Conservation (phyloP, 2,888 invertebrate species). For the Ditula angustiorana region DNA sequence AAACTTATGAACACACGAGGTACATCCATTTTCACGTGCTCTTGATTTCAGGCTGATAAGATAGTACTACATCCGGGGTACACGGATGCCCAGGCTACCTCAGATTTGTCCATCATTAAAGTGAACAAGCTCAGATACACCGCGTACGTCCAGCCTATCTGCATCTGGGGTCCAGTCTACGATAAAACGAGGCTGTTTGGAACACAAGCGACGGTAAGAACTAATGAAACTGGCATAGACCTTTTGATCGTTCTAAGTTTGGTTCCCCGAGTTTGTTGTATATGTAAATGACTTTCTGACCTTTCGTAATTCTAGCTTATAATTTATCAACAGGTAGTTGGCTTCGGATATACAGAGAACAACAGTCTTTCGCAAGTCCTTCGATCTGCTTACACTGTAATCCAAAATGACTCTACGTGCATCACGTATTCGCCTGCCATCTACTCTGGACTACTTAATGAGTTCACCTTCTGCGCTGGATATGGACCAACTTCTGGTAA, state of each 20-base stretch:
- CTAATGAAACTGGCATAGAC: background rate
- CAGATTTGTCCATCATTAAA: conserved; percentile 75
- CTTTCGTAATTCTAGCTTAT: background rate
- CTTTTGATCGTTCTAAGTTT: no score
- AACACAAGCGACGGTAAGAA: conserved; percentile 65
- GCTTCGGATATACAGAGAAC: conserved; percentile 87
- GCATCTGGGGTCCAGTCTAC: conserved; percentile 76
- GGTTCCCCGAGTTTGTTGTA: background rate
- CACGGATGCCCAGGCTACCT: conserved; percentile 56
- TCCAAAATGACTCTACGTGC: conserved; percentile 83
- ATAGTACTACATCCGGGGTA: conserved; percentile 72
- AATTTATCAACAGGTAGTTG: conserved; percentile 71
- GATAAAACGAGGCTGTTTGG: conserved; percentile 67
- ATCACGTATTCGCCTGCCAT: conserved; percentile 72
- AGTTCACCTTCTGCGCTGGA: conserved; percentile 87
- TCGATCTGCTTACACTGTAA: conserved; percentile 75
- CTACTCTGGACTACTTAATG: conserved; percentile 83
- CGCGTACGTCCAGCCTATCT: conserved; percentile 75
- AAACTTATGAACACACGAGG: no score
- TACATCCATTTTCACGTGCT: background rate
- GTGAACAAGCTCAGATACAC: conserved; percentile 64
- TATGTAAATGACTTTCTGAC: background rate
- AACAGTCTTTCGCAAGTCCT: conserved; percentile 78
- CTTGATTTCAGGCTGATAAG: conserved; percentile 60
- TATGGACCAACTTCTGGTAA: conserved; percentile 80